phyloP scores from a whole-genome alignment of 2,888 invertebrate species.

The Pasiphila rectangulata region DNA sequence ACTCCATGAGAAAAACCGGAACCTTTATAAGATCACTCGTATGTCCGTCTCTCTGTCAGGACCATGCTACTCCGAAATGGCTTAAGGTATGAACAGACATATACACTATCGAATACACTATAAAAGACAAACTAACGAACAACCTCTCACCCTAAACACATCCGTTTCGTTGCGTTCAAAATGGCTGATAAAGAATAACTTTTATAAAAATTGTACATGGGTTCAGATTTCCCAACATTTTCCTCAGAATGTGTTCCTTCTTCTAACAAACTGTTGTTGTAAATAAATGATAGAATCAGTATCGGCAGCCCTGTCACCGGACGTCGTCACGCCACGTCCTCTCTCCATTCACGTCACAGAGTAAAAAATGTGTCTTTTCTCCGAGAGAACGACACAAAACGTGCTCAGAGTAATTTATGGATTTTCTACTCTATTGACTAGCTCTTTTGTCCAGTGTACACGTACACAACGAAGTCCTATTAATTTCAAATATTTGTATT shows the following conservation, averaged over 20 bases:
- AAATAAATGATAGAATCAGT: not conserved
- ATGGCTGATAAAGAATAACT: no score
- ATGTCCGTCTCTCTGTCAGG: no score
- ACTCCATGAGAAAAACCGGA: no score
- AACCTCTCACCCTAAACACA: no score
- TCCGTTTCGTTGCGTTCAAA: no score
- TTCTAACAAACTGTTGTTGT: not conserved
- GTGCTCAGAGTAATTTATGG: constrained; percentile 39
- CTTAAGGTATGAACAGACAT: no score
- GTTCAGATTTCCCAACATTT: no score
- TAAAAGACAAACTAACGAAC: no score
- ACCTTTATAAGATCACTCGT: no score
- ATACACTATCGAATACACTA: no score
- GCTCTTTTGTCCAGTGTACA: not conserved
- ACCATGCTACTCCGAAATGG: no score
- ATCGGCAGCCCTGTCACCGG: constrained; percentile 28
- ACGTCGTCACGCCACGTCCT: constrained; percentile 20
- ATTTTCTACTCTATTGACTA: constrained; percentile 9
- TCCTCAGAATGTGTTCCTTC: not conserved
- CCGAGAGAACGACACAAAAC: constrained; percentile 34
- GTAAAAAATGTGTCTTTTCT: constrained; percentile 44
- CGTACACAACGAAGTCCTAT: not conserved
- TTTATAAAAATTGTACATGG: no score
- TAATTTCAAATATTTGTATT: not conserved
- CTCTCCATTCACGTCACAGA: constrained; percentile 37